phyloP scores from a whole-genome alignment of 2,797 vertebrate species.

The Propithecus perrieri region DNA sequence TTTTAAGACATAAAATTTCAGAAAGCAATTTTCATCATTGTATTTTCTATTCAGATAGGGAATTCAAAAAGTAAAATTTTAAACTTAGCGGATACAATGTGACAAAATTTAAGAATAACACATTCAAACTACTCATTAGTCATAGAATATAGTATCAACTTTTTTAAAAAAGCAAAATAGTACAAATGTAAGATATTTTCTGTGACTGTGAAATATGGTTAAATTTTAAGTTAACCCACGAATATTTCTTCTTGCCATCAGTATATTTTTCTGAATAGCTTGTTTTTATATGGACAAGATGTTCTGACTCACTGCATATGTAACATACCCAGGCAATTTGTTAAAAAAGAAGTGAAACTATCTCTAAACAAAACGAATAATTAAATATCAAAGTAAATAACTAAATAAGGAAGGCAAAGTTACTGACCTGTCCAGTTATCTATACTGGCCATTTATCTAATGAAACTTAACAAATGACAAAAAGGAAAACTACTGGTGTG shows the following conservation, averaged over 20 bases:
- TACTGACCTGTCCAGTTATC: constrained; percentile 5
- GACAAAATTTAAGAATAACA: neutral
- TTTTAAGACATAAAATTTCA: neutral
- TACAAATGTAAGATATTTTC: neutral
- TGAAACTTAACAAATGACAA: constrained; percentile 49
- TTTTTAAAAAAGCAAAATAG: neutral
- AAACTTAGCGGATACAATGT: neutral
- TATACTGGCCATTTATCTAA: neutral
- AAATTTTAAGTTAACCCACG: neutral
- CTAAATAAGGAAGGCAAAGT: neutral
- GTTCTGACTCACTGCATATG: constrained; percentile 34
- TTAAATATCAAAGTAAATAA: constrained; percentile 42
- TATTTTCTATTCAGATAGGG: neutral
- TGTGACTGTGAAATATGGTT: neutral
- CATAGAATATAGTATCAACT: neutral
- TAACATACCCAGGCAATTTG: constrained; percentile 34
- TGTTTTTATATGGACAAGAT: neutral
- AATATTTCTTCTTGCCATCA: constrained; percentile 19
- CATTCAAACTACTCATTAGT: neutral
- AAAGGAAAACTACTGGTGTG: neutral
- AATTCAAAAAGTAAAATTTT: neutral
- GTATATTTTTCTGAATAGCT: constrained; percentile 40
- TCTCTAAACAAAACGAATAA: constrained; percentile 52
- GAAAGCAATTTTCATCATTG: neutral
- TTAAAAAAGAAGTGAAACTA: constrained; percentile 52